Percentiles rank a stretch among this genome's conserved stretches.
These are phyloP conservation scores for Tenthredo mesomela DNA, from an alignment of 2,888 invertebrate genomes.

Conservation along the genomic window DNA sequence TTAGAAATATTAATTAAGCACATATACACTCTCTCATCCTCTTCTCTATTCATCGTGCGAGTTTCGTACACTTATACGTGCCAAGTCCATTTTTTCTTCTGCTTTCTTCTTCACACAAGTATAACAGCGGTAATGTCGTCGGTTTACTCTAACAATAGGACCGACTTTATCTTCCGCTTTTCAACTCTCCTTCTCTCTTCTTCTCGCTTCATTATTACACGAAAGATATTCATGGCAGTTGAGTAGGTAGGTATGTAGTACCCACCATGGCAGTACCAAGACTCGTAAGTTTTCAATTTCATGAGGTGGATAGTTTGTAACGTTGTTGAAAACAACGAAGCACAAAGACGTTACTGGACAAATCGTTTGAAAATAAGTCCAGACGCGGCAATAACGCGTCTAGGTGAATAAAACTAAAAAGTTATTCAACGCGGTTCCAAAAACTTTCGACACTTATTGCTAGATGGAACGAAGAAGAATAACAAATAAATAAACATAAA, in stretches of 20 bases:
- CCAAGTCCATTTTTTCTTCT: not conserved
- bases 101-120: not conserved
- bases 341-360: conserved; percentile 26
- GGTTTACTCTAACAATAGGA: not conserved
- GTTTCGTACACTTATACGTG: not conserved
- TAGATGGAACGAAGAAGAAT: not conserved
- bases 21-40: not conserved
- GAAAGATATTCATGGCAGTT: conserved; percentile 40
- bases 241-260: not conserved
- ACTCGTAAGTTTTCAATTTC: conserved; percentile 21
- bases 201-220: conserved; percentile 13
- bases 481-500: not conserved
- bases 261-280: not conserved
- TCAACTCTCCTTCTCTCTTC: not conserved
- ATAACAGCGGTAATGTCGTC: conserved; percentile 2
- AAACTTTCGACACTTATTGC: conserved; percentile 22
- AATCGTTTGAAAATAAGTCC: conserved; percentile 46
- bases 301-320: conserved; percentile 9
- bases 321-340: conserved; percentile 43
- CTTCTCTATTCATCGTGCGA: conserved; percentile 16
- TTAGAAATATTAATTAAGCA: conserved; percentile 23
- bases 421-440: conserved; percentile 12
- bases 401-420: conserved; percentile 29
- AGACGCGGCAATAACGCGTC: conserved; percentile 43
- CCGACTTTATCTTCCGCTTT: not conserved